Percentiles rank a stretch among this genome's conserved stretches.
phyloP scores from a whole-genome alignment of 2,113 vertebrate species.

The Ibidorhyncha struthersii region DNA sequence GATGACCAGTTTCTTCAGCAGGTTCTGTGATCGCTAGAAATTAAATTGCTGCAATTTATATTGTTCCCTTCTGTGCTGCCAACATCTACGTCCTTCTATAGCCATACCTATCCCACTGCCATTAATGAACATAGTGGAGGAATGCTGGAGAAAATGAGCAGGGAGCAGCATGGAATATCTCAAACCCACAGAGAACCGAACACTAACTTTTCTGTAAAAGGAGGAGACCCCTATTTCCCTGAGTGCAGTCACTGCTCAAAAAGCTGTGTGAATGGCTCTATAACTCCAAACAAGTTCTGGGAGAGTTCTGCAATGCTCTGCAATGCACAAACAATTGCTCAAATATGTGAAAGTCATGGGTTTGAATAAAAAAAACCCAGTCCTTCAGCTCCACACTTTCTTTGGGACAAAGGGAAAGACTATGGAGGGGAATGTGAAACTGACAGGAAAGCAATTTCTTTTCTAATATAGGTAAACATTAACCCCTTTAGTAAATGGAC shows the following conservation, averaged over 20 bases:
- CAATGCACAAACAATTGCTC: background rate
- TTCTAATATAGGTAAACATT: background rate
- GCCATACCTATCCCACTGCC: background rate
- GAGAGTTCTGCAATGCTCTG: background rate
- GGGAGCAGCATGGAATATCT: background rate
- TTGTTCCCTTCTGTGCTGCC: background rate
- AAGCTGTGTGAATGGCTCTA: background rate
- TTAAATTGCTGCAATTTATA: background rate
- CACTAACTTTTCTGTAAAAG: background rate
- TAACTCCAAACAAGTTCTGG: background rate
- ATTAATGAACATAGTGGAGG: background rate
- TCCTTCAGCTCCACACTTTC: background rate
- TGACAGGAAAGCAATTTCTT: background rate
- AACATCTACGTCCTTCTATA: background rate
- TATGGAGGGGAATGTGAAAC: background rate
- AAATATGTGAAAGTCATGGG: background rate
- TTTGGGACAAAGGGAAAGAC: background rate
- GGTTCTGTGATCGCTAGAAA: background rate
- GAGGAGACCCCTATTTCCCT: background rate
- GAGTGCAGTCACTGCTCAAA: background rate
- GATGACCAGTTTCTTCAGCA: background rate
- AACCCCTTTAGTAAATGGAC: background rate
- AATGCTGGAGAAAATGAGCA: background rate
- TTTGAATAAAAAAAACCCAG: background rate
- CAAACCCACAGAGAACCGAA: background rate